Evolutionary conservation across 1,140 invertebrate genomes (phyloP), one percentile per base, ranked within the genome.

Genomic region (Macrotrachela quadricornifera): DNA sequence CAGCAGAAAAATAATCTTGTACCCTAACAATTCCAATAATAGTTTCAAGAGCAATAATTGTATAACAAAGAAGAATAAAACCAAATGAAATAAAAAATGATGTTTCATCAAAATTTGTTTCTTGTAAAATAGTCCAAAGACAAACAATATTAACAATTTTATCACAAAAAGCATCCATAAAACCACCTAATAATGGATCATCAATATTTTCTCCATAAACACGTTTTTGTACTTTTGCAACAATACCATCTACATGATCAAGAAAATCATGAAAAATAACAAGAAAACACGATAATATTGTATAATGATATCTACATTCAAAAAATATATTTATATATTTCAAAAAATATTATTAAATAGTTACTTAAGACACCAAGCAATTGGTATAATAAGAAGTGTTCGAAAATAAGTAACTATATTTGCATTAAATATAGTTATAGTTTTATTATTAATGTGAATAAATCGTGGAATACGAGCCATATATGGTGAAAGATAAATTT

Each of bases 111-210:
- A 63, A 63, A 50, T 65, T 58, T 13, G 63, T 64, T 13, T 62
- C 59, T 57, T 62, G 55, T 13, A 65, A 49, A 13, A 66, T 59
- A 42, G 61, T 59, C 64, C 64, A 66, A 14, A 66, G 47, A 6
- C 60, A 55, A 14, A 63, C 52, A 11, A 64, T 61, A 53, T 64
- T 65, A 3, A 66, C 64, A 46, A 66, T 63, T 62, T 64, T 64
- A 50, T 64, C 63, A 58, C 63, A 64, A 42, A 64, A 63, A 0
- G 63, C 63, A 51, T 64, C 63, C 59, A 64, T 61, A 54, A 64
- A 64, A 8, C 63, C 63, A 1, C 63, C 63, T 21, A 64, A 50
- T 13, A 63, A 44, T 36, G 63, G 63, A 46, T 64, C 63, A 47
- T 64, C 63, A 18, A 62, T 53, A 9, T 57, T 54, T 39, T 43